Evolutionary conservation across 2,113 vertebrate species (phyloP).

Genomic region (Vulpes vulpes): DNA sequence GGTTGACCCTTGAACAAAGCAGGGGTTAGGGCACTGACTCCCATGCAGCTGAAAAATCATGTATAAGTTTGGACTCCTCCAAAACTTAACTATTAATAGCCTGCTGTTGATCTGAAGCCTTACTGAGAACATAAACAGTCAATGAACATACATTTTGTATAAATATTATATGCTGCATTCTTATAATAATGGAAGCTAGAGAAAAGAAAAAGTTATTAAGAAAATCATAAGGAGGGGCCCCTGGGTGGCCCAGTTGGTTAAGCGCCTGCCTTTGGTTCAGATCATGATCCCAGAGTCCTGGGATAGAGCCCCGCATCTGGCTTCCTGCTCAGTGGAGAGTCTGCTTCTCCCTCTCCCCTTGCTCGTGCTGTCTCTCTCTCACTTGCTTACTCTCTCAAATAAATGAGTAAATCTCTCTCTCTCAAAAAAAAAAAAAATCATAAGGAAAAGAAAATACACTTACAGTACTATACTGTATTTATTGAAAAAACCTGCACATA

Average conservation of each 20-base stretch:
- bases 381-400: too few relatives aligned
- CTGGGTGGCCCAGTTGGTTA: too few relatives aligned
- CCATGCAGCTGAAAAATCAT: neutral
- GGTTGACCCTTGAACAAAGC: too few relatives aligned
- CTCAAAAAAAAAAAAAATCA: neutral
- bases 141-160: neutral
- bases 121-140: neutral
- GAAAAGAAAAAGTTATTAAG: neutral
- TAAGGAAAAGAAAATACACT: neutral
- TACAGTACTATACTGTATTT: neutral
- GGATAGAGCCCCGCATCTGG: too few relatives aligned
- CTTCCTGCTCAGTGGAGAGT: too few relatives aligned
- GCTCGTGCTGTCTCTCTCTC: too few relatives aligned
- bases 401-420: too few relatives aligned
- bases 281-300: too few relatives aligned
- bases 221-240: neutral
- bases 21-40: neutral
- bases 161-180: neutral
- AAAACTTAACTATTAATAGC: neutral
- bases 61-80: neutral
- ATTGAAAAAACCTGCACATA: neutral
- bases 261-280: too few relatives aligned
- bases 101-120: neutral
- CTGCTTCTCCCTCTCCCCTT: too few relatives aligned
- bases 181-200: neutral